Percentiles rank a stretch among this genome's conserved stretches.
phyloP scores from a whole-genome alignment of 1,140 invertebrate genomes.

The Oncopeltus fasciatus region DNA sequence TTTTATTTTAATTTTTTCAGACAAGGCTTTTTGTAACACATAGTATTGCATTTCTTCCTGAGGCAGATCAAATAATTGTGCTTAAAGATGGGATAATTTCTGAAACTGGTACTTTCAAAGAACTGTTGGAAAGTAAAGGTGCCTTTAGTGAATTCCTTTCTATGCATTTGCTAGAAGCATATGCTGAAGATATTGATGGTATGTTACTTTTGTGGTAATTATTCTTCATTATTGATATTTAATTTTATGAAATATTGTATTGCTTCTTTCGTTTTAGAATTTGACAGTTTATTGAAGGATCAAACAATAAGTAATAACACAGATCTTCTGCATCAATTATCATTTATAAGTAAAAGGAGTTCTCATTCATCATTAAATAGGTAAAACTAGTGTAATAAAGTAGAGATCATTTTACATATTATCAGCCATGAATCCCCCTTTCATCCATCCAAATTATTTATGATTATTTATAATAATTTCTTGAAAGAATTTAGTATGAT shows the following conservation, averaged over 20 bases:
- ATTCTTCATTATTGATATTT: neutral
- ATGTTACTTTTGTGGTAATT: neutral
- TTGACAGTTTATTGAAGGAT: constrained; percentile 18
- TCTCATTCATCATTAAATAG: constrained; percentile 17
- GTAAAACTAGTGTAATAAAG: no score
- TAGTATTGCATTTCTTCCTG: constrained; percentile 73
- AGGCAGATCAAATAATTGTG: constrained; percentile 77
- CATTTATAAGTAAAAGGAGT: constrained; percentile 20
- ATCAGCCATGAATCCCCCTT: no score
- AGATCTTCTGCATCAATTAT: constrained; percentile 12
- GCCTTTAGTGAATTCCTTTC: constrained; percentile 69
- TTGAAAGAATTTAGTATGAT: no score
- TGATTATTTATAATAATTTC: no score
- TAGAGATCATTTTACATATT: no score
- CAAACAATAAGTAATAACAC: constrained; percentile 13
- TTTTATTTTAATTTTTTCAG: constrained; percentile 21
- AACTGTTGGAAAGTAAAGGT: constrained; percentile 64
- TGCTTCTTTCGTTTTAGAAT: constrained; percentile 13
- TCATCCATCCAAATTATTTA: no score
- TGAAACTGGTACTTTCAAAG: constrained; percentile 69
- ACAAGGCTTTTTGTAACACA: constrained; percentile 82
- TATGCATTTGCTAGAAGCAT: constrained; percentile 61
- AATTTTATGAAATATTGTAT: no score
- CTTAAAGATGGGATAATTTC: constrained; percentile 69
- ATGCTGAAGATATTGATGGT: constrained; percentile 27